A percentile compares a stretch with the other conserved stretches of the same genome.
phyloP scores from a whole-genome alignment of 1,140 invertebrate genomes.

The Drosophila kanapiae region DNA sequence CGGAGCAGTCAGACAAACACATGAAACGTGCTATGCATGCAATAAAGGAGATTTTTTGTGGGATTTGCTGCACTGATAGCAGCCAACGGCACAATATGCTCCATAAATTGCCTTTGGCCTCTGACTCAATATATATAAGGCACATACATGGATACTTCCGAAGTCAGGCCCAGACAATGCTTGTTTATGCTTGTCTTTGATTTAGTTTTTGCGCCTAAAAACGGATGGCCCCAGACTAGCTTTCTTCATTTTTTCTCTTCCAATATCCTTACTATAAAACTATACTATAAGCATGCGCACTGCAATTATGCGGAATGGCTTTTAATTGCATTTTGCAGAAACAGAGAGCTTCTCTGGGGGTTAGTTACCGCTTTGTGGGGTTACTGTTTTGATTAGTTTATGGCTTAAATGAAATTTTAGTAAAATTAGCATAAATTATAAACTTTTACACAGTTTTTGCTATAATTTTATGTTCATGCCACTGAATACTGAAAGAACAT shows the following conservation, averaged over 20 bases:
- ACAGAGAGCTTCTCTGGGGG: not conserved
- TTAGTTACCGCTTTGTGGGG: not conserved
- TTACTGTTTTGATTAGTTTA: not conserved
- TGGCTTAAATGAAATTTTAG: not conserved
- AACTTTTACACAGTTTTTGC: not conserved
- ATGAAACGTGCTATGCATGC: constrained; percentile 80
- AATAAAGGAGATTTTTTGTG: constrained; percentile 80
- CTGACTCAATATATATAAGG: constrained; percentile 16
- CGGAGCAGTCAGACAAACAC: constrained; percentile 70
- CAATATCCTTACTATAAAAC: not conserved
- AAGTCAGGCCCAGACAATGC: constrained; percentile 32
- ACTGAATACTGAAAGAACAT: not conserved
- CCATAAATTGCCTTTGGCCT: constrained; percentile 67
- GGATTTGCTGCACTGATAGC: constrained; percentile 75
- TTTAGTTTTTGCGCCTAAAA: constrained; percentile 32
- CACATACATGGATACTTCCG: constrained; percentile 20
- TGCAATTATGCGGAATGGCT: constrained; percentile 48
- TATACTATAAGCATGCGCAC: constrained; percentile 42
- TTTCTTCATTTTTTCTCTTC: not conserved
- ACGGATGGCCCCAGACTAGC: not conserved
- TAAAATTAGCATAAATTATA: not conserved
- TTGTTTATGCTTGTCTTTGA: constrained; percentile 48
- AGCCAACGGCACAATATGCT: constrained; percentile 77
- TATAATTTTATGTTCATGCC: not conserved
- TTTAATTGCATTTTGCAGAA: constrained; percentile 40